Percentiles rank a stretch among this genome's conserved stretches.
Evolutionary conservation across 2,113 vertebrate genomes (phyloP).

Genomic region (Carassius auratus): DNA sequence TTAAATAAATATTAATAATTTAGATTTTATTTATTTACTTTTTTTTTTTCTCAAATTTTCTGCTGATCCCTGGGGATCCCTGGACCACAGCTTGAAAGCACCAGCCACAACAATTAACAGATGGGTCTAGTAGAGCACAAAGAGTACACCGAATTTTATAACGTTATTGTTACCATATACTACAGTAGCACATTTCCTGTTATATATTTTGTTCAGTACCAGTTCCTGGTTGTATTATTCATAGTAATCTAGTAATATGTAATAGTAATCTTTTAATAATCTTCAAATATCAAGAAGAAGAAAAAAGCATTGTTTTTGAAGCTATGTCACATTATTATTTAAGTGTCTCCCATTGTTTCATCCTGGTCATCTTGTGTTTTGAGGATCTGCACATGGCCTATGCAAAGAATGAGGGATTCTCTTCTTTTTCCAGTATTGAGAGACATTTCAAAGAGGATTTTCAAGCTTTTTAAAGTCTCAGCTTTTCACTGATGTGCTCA

Average conservation of each 20-base stretch:
- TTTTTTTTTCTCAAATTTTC: neutral
- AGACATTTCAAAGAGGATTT: neutral
- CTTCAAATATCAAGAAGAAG: neutral
- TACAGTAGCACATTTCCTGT: neutral
- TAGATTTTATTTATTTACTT: neutral
- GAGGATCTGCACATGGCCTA: neutral
- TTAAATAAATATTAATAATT: neutral
- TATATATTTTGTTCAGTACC: neutral
- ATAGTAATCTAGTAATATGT: too few relatives aligned
- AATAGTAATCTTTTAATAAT: too few relatives aligned
- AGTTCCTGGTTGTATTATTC: neutral
- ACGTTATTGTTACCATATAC: neutral
- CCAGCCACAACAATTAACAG: neutral
- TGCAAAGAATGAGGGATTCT: neutral
- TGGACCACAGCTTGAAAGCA: neutral
- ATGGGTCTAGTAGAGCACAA: neutral
- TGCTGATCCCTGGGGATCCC: neutral
- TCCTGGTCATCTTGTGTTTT: neutral
- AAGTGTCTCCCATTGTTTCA: neutral
- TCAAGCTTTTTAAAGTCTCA: neutral
- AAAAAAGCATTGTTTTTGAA: neutral
- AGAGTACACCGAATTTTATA: neutral
- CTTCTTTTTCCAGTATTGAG: neutral
- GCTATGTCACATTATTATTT: neutral
- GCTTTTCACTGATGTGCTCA: conserved; percentile 15